Evolutionary conservation across 2,888 invertebrate species (phyloP), one percentile per base, ranked within the genome.

Genomic region (Trissolcus japonicus): DNA sequence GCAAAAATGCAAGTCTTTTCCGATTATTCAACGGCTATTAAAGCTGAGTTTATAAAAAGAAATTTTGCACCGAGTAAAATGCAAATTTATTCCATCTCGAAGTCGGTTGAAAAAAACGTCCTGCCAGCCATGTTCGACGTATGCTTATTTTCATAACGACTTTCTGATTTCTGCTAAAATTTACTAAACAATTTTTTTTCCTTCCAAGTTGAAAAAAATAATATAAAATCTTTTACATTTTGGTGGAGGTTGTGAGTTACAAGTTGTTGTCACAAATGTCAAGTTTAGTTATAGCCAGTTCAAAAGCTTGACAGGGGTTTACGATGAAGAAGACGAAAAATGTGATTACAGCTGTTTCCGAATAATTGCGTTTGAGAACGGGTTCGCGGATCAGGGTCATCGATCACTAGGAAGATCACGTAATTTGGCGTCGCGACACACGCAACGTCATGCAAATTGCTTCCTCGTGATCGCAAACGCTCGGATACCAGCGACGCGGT

Each of bases 401-500:
- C 76, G 71, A 76, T 76, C 76, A 76, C 29, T 53, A 35, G 53
- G 40, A 66, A 71, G 76, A 76, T 65, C 76, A 65, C 65, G 75
- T 76, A 72, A 79, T 75, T 77, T 55, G 69, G 75, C 54, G 71
- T 60, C 69, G 69, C 73, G 72, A 77, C 71, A 65, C 78, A 75
- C 69, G 76, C 73, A 78, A 71, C 63, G 60, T 53, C 77, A 77
- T 77, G 75, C 60, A 77, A 79, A 78, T 76, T 61, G 51, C 73
- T 76, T 71, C 68, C 63, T 60, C 75, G 68, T 65, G 72, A 72
- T 65, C 76, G 66, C 66, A 73, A 76, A 76, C 69, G 73, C 63
- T 69, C 54, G 57, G 50, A 63, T 57, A 51, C 59, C 56, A 53
- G 40, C 57, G 57, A 9, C 43, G 41, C 40, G 41, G 41, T 48